phyloP scores from a whole-genome alignment of 2,797 vertebrate species.

The Podargus strigoides region DNA sequence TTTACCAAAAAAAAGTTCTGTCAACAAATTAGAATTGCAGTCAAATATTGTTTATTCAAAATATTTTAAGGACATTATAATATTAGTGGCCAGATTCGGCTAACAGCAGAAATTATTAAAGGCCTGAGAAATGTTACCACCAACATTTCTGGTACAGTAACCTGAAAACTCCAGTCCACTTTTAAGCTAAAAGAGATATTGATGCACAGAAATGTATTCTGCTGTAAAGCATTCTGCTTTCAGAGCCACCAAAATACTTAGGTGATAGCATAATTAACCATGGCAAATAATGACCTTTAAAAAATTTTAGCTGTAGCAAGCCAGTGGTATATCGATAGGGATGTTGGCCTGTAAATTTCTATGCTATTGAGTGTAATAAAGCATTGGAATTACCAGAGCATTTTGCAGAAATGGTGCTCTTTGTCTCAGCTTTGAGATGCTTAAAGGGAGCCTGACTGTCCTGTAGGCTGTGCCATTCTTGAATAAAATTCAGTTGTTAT shows the following conservation, averaged over 20 bases:
- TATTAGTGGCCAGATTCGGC: not conserved
- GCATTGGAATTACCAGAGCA: not conserved
- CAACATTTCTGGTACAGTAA: not conserved
- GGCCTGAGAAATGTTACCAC: not conserved
- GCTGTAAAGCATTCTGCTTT: not conserved
- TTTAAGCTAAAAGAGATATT: not conserved
- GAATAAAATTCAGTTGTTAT: not conserved
- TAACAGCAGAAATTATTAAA: not conserved
- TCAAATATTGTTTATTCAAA: not conserved
- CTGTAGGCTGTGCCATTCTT: not conserved
- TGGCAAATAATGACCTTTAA: not conserved
- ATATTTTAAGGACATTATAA: not conserved
- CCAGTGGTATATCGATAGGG: not conserved
- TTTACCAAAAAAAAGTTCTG: not conserved
- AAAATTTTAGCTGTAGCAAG: not conserved
- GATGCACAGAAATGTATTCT: not conserved
- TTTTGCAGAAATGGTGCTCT: not conserved
- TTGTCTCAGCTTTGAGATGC: not conserved
- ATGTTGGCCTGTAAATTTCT: not conserved
- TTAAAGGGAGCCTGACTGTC: not conserved
- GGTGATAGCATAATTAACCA: not conserved
- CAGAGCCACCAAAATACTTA: not conserved
- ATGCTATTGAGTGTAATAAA: not conserved
- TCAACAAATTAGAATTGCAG: not conserved
- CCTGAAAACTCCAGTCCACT: not conserved